Conservation (phyloP, 2,888 invertebrate genomes). For the Sthenelais limicola region DNA sequence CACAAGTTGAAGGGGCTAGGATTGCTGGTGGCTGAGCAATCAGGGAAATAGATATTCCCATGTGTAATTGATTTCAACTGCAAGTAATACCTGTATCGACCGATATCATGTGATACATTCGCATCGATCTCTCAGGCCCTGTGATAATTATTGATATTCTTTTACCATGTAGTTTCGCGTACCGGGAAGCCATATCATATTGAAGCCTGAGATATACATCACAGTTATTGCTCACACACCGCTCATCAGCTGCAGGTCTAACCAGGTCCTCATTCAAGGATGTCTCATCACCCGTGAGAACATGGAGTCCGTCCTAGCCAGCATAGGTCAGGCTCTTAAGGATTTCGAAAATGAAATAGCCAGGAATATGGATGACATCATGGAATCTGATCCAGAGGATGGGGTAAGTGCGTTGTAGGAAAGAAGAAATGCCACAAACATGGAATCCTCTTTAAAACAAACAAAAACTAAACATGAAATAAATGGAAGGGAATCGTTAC, state of each 20-base stretch:
- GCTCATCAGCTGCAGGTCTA: conserved; percentile 80
- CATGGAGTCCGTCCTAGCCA: conserved; percentile 76
- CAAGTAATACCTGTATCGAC: too few relatives aligned
- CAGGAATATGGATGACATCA: conserved; percentile 55
- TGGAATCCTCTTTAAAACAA: too few relatives aligned
- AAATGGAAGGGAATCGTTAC: too few relatives aligned
- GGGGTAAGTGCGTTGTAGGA: background rate
- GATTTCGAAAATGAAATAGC: conserved; percentile 76
- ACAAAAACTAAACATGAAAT: too few relatives aligned
- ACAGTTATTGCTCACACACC: conserved; percentile 85
- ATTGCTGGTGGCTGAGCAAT: too few relatives aligned
- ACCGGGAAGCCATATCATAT: conserved; percentile 78
- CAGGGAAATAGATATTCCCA: too few relatives aligned
- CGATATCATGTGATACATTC: too few relatives aligned
- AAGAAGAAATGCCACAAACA: background rate
- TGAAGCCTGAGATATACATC: conserved; percentile 81
- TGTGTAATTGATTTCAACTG: too few relatives aligned
- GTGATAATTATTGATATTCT: too few relatives aligned
- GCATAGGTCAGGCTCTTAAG: conserved; percentile 77
- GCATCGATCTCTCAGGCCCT: too few relatives aligned
- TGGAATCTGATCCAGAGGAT: conserved; percentile 44
- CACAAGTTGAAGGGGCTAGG: too few relatives aligned
- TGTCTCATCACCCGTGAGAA: conserved; percentile 78
- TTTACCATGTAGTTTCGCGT: conserved; percentile 80
- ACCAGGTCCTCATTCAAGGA: conserved; percentile 83